Base-by-base conservation (phyloP, 2,797 vertebrate genomes). In the Simalia tracyae region DNA sequence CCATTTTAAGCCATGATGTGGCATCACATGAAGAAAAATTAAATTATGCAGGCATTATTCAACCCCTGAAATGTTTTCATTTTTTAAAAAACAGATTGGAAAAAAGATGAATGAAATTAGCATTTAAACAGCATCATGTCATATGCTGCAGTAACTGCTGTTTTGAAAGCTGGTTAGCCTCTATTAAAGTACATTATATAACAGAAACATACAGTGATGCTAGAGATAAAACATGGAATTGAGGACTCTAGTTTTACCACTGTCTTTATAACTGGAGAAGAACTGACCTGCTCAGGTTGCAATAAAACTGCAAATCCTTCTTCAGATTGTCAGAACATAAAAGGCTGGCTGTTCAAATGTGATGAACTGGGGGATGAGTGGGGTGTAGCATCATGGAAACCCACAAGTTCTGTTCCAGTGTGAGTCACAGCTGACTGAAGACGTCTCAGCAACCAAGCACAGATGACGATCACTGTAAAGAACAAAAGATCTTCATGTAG, bases 31-130 rank as follows among this genome's bases (percentile, higher is more conserved):
- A 93, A 92, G 91, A 96, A 94, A 96, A 94, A 96, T 93, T 92
- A 95, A 95, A 94, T 97, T 97, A 86, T 91, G 54, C 87, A 95
- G 66, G 93, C 91, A 89, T 91, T 96, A 95, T 94, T 89, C n/a
- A 94, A 93, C 64, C 95, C 91, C 60, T 92, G 61, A 93, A 92
- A 12, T 50, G 10, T 94, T 86, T 85, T 66, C 90, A 93, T 92
- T 95, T 92, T 2, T 59, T 28, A 93, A 68, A n/a, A 72, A 81
- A 42, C 28, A 90, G 50, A 87, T 60, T 94, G 91, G 93, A 14
- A 31, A 19, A 26, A 1, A n/a, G 96, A 94, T 95, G 94, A 93
- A 97, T 94, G 59, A 91, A 96, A 95, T 96, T 93, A 95, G 93
- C 0, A 95, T 97, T 95, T 95, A 96, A 72, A 94, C 92, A 97